Conservation (phyloP, 2,888 invertebrate genomes). For the Chymomyza procnemis region DNA sequence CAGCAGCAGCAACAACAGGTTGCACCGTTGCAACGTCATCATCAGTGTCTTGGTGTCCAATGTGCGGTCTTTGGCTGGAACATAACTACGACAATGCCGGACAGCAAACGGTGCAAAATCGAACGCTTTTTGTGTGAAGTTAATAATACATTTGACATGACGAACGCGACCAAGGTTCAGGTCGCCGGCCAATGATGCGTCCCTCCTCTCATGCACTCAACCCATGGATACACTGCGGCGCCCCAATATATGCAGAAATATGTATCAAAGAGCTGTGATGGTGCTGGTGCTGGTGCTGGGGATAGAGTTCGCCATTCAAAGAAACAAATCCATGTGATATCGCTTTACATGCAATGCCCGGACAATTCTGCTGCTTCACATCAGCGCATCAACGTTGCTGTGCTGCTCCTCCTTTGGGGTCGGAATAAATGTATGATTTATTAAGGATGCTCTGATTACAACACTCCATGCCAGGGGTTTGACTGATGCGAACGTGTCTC, state of each 20-base stretch:
- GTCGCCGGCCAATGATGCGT: background rate
- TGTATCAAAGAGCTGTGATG: conserved; percentile 25
- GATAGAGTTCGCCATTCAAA: no score
- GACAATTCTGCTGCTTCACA: background rate
- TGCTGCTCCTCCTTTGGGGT: conserved; percentile 17
- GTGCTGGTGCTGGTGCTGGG: no score
- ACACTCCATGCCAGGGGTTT: conserved; percentile 51
- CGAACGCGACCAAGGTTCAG: conserved; percentile 22
- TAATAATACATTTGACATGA: conserved; percentile 78
- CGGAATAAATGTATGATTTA: conserved; percentile 77
- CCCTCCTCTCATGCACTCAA: background rate
- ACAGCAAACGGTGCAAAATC: conserved; percentile 78
- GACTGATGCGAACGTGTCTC: conserved; percentile 63
- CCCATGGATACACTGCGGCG: background rate
- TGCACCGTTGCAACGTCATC: conserved; percentile 9
- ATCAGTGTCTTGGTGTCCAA: conserved; percentile 18
- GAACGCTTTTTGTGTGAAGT: conserved; percentile 78
- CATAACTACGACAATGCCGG: conserved; percentile 66
- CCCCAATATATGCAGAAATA: conserved; percentile 74
- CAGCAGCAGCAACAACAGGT: background rate
- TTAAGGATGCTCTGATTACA: conserved; percentile 78
- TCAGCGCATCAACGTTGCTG: background rate
- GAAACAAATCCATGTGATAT: conserved; percentile 23
- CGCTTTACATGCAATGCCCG: conserved; percentile 56
- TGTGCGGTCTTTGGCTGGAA: conserved; percentile 60